These are phyloP conservation scores for Balaeniceps rex DNA, from an alignment of 2,113 vertebrate species.

Conservation along the genomic window DNA sequence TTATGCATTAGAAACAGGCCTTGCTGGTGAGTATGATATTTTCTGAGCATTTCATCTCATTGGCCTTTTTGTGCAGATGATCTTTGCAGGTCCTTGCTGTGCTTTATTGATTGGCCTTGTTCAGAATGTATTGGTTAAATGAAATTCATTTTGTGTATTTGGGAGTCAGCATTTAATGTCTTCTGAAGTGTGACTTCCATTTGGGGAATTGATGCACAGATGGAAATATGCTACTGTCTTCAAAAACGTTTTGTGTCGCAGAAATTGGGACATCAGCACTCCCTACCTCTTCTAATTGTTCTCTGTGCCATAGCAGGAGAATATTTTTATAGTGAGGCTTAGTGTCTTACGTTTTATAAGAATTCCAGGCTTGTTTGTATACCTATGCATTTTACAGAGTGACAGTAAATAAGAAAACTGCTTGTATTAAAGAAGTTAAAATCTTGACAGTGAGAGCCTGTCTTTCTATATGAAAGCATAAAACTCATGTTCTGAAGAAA, in stretches of 20 bases:
- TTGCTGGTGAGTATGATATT: slow-evolving; percentile 82
- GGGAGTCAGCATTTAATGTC: neutral
- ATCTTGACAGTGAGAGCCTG: neutral
- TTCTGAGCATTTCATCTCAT: neutral
- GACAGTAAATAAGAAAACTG: neutral
- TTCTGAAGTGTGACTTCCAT: neutral
- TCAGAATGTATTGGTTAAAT: neutral
- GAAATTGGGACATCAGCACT: neutral
- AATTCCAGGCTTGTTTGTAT: neutral
- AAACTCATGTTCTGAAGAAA: neutral
- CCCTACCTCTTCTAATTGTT: neutral
- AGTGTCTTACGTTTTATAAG: neutral
- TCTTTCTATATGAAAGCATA: neutral
- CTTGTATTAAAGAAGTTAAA: neutral
- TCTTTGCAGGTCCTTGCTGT: neutral
- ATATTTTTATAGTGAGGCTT: neutral
- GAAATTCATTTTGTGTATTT: neutral
- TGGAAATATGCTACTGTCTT: neutral
- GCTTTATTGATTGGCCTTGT: slow-evolving; percentile 12
- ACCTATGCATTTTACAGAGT: neutral
- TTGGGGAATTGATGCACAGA: neutral
- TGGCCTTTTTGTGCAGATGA: neutral
- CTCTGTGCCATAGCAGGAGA: neutral
- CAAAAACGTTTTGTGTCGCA: neutral
- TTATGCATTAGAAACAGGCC: slow-evolving; percentile 97